Base-by-base conservation (phyloP, 1,140 invertebrate species). In the Meloidogyne exigua region DNA sequence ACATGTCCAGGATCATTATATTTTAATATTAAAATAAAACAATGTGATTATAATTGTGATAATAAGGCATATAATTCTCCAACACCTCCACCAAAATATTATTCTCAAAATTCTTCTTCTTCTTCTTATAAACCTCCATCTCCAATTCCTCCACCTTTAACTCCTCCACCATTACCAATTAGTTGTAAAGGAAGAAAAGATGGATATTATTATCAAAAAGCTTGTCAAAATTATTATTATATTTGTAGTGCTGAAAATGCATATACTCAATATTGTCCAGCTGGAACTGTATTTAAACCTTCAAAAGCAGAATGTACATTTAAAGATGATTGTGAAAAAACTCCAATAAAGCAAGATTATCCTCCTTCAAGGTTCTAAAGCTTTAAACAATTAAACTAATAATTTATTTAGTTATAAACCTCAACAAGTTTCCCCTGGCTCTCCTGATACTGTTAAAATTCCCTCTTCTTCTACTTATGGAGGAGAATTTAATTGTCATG, bases 401-500 rank as follows among this genome's bases (percentile, higher is more conserved):
- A n/a, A n/a, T n/a, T 57, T n/a, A n/a, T n/a, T n/a, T 9, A 57
- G 49, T 57, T 57, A 57, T 21, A 57, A 18, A 5, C 18, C 49
- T 0, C 2, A 57, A 57, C 49, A 57, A 57, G 9, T 57, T 11
- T 18, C 44, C 7, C 44, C 44, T 49, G 44, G 44, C 7, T 18
- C 44, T 49, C 44, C 44, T 49, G 44, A 49, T 49, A 49, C 44
- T 18, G 15, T 49, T 18, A 49, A 49, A 49, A 49, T 49, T n/a
- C 18, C 49, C 21, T 9, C 49, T 57, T n/a, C 49, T 57, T 9
- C 18, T 57, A 13, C 44, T 18, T 10, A 42, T 42, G 12, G 10
- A 42, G 13, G 23, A 32, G 23, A 23, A 66, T 76, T 72, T 23
- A 68, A 62, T 39, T 76, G 75, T 18, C 25, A 36, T 26, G 70